These are phyloP conservation scores for Synanthedon myopaeformis DNA, from an alignment of 2,888 invertebrate species.

Conservation along the genomic window DNA sequence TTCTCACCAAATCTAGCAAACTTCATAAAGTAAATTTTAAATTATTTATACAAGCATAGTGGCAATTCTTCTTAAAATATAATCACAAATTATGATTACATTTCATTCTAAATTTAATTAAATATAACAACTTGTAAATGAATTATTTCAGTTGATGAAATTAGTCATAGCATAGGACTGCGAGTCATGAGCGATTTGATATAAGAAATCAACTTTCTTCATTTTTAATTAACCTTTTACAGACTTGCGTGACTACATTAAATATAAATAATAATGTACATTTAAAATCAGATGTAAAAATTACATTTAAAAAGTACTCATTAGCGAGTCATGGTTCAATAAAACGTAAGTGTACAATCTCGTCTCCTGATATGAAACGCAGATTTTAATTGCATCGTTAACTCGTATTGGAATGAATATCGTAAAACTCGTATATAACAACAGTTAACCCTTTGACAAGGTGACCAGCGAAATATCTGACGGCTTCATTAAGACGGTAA, in stretches of 20 bases:
- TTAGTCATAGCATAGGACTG: too few species aligned
- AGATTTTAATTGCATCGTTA: conserved; percentile 13
- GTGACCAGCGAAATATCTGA: conserved; percentile 31
- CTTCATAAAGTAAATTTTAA: too few species aligned
- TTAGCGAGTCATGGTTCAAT: conserved; percentile 31
- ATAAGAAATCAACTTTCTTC: too few species aligned
- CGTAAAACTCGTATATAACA: not conserved
- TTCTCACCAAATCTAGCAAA: too few species aligned
- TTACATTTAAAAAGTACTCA: conserved; percentile 7
- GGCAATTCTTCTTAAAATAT: too few species aligned
- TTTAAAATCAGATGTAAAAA: conserved; percentile 7
- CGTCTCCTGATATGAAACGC: conserved; percentile 5
- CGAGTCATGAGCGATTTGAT: too few species aligned
- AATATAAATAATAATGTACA: not conserved
- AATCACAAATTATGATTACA: too few species aligned
- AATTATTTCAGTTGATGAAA: too few species aligned
- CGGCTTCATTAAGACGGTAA: conserved; percentile 35
- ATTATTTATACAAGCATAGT: too few species aligned
- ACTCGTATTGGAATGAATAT: too few species aligned
- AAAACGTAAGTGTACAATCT: conserved; percentile 11
- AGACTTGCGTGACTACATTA: conserved; percentile 1
- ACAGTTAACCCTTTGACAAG: conserved; percentile 3
- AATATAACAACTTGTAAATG: too few species aligned
- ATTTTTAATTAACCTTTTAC: conserved; percentile 1
- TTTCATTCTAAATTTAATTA: too few species aligned